Evolutionary conservation across 2,113 vertebrate genomes (phyloP), one percentile per base, ranked within the genome.

Genomic region (Podilymbus podiceps): DNA sequence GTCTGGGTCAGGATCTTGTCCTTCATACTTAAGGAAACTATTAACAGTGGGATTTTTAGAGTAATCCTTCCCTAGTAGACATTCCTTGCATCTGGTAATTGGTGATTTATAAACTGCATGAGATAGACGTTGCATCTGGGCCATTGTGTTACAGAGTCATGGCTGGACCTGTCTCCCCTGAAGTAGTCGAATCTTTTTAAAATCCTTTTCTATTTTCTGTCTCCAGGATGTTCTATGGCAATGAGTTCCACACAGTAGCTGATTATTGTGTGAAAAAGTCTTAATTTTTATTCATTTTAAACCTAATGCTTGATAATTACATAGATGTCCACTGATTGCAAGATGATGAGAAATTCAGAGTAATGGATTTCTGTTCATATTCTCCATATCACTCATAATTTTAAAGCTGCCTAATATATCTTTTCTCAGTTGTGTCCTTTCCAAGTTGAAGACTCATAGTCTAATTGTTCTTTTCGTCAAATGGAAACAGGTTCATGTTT

Each of bases 351-450:
- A 72, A 91, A 76, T 42, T 5, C 18, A 58, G 47, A 83, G 9
- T 66, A 35, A 53, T n/a, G 0, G 0, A 23, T 74, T 91, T 85
- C 28, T 91, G 5, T 35, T 77, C 2, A 0, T 5, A 30, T 62
- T 84, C 15, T 87, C 31, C 0, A 0, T 35, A 44, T 56, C 27
- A 30, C 10, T 69, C 10, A 47, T 19, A 6, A 56, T 62, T 87
- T 62, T 81, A 58, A 87, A 94, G 18, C 24, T 87, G 55, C 17
- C 16, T 80, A 22, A 80, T 76, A 11, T 47, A 56, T 16, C 23
- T 81, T 47, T 15, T 82, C 33, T 60, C 28, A 28, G 30, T 40
- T 20, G 2, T 53, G 20, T 84, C 11, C 27, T 74, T 66, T 60
- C 30, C 46, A 74, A 81, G 30, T 2, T 44, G 20, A 89, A 69